phyloP scores from a whole-genome alignment of 2,888 invertebrate genomes.

The Vesta saturnalis region DNA sequence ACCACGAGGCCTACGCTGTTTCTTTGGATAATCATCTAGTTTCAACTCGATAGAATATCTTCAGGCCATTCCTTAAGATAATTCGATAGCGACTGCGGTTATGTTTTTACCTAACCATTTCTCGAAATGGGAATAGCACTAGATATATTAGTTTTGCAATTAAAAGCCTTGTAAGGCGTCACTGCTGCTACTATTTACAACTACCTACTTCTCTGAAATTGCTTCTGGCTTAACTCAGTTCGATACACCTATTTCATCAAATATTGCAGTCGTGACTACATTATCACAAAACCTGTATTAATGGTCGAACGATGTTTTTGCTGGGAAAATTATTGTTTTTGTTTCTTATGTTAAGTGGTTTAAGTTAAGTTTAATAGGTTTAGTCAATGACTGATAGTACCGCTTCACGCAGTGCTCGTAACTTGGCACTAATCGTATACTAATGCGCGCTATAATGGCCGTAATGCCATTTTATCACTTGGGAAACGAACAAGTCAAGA shows the following conservation, averaged over 20 bases:
- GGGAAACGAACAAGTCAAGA: constrained; percentile 2
- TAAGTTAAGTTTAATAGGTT: constrained; percentile 25
- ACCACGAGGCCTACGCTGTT: constrained; percentile 39
- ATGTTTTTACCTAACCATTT: constrained; percentile 10
- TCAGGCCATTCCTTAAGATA: neutral
- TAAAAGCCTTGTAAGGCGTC: constrained; percentile 26
- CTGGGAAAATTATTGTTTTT: constrained; percentile 27
- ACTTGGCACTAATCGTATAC: constrained; percentile 18
- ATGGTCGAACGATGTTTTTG: constrained; percentile 28
- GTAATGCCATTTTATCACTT: constrained; percentile 12
- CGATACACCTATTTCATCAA: constrained; percentile 28
- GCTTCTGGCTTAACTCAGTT: constrained; percentile 22
- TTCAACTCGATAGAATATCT: constrained; percentile 27
- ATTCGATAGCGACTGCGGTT: constrained; percentile 12
- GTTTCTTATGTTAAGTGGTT: constrained; percentile 21
- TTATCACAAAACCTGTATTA: constrained; percentile 18
- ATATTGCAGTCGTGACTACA: constrained; percentile 37
- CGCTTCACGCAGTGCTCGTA: constrained; percentile 29
- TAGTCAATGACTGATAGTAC: constrained; percentile 32
- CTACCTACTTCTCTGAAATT: constrained; percentile 26
- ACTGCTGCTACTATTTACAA: constrained; percentile 13
- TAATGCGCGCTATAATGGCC: constrained; percentile 24
- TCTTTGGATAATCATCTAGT: constrained; percentile 31
- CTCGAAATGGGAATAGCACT: constrained; percentile 16
- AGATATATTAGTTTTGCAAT: constrained; percentile 13